Base-by-base conservation (phyloP, 1,140 invertebrate species). In the Thaumetopoea pityocampa region DNA sequence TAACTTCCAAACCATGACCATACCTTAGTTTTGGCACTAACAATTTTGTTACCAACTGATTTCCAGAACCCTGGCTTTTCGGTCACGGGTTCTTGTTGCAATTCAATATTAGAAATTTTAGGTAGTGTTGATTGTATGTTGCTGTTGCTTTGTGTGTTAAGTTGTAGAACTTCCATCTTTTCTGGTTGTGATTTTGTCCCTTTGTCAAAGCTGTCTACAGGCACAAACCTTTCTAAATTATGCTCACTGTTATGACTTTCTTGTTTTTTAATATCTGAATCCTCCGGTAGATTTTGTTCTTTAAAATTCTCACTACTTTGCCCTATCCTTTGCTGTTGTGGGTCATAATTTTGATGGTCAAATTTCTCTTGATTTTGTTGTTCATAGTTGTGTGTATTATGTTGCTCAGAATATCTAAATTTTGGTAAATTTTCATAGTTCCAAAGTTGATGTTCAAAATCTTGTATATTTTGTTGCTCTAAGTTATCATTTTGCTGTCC, bases 11-110 rank as follows among this genome's bases (percentile, higher is more conserved):
- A 88, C 53, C 87, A 79, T 44, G 69, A 74, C 48, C 53, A 69
- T 29, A 87, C 82, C 59, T 79, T 87, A 22, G 87, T 83, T 70
- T 87, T 89, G 3, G 87, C 85, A 55, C 71, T 87, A 16, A 70
- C 71, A 37, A 89, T 68, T 74, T 86, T 88, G 34, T 71, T 65
- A 12, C 86, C 82, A 29, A 89, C 27, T 60, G 67, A 85, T 18
- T 57, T 65, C 88, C 88, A 90, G 58, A 90, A 87, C 19, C 87
- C 81, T 16, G 79, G 61, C 36, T 81, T 58, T 59, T 68, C 59
- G 19, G 76, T 66, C 17, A 48, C 55, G 32, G 56, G 32, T 47
- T 63, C 67, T 33, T 37, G 46, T 30, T 59, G 33, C 22, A 14
- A 14, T 28, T 10, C 1, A 28, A 5, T 28, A 28, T 12, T 28